phyloP scores from a whole-genome alignment of 2,113 vertebrate genomes.

The Myotis yumanensis region DNA sequence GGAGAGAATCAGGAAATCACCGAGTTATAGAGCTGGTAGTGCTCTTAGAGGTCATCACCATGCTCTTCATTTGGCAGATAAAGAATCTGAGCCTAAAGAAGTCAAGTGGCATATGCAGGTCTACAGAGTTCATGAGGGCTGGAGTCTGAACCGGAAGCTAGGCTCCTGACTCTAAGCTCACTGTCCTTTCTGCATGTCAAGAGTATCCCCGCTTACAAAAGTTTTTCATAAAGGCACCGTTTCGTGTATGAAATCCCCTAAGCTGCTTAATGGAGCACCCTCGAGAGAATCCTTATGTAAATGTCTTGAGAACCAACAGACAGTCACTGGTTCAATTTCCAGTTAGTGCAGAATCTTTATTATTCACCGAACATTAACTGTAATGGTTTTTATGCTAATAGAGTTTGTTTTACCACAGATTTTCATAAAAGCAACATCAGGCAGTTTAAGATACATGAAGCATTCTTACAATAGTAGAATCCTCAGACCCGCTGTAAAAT shows the following conservation, averaged over 20 bases:
- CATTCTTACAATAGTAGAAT: slow-evolving; percentile 22
- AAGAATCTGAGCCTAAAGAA: background rate
- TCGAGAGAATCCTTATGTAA: slow-evolving; percentile 50
- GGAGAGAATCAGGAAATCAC: background rate
- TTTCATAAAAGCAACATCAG: slow-evolving; percentile 62
- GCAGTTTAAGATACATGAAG: slow-evolving; percentile 70
- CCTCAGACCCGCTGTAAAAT: slow-evolving; percentile 26
- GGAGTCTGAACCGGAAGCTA: background rate
- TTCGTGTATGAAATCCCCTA: slow-evolving; percentile 36
- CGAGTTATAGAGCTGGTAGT: background rate
- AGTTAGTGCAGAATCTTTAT: slow-evolving; percentile 53
- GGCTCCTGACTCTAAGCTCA: background rate
- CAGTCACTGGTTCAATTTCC: slow-evolving; percentile 40
- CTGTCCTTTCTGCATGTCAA: background rate
- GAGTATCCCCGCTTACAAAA: background rate
- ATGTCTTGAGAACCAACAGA: slow-evolving; percentile 52
- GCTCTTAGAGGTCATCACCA: background rate
- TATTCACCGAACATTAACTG: slow-evolving; percentile 62
- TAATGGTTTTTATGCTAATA: slow-evolving; percentile 64
- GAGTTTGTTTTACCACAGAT: slow-evolving; percentile 64
- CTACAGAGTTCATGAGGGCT: background rate
- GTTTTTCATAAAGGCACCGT: background rate
- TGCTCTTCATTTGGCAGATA: background rate
- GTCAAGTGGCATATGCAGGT: background rate
- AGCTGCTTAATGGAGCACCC: slow-evolving; percentile 32